A percentile compares a stretch with the other conserved stretches of the same genome.
These are phyloP conservation scores for Aphyosemion australe DNA, from an alignment of 2,113 vertebrate genomes.

Conservation along the genomic window DNA sequence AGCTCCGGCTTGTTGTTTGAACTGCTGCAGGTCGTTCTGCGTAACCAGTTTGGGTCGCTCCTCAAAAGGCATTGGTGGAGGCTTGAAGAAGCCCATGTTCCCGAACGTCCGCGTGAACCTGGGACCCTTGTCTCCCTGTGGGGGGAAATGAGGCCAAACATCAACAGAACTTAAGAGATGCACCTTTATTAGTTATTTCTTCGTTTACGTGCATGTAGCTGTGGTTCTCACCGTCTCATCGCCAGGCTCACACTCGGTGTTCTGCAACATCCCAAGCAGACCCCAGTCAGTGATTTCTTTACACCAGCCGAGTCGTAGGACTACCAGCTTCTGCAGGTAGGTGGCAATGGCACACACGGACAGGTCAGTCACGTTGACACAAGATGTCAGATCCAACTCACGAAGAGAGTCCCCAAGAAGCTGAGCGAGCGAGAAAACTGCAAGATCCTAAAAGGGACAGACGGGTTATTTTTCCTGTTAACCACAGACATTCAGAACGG, in stretches of 20 bases:
- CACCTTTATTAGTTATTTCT: fast-evolving
- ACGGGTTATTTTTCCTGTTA: fast-evolving
- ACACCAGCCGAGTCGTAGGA: slow-evolving; percentile 84
- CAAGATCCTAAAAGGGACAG: slow-evolving; percentile 72
- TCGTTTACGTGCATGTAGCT: too few species aligned
- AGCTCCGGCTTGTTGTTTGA: slow-evolving; percentile 59
- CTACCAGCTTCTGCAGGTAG: slow-evolving; percentile 74
- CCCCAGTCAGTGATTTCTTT: slow-evolving; percentile 85
- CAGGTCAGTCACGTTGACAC: slow-evolving; percentile 78
- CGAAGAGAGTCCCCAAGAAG: slow-evolving; percentile 67
- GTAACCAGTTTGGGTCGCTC: slow-evolving; percentile 70
- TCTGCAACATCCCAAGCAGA: slow-evolving; percentile 78
- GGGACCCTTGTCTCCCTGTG: slow-evolving; percentile 71
- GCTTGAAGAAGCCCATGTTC: slow-evolving; percentile 83
- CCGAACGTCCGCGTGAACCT: slow-evolving; percentile 82
- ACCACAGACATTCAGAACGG: not conserved
- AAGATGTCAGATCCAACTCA: slow-evolving; percentile 84
- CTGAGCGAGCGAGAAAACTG: slow-evolving; percentile 75
- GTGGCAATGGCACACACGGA: slow-evolving; percentile 79
- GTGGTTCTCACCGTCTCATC: slow-evolving; percentile 61
- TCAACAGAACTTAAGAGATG: fast-evolving
- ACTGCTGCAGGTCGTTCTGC: slow-evolving; percentile 63
- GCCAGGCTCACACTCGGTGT: slow-evolving; percentile 32
- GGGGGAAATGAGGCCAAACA: not conserved
- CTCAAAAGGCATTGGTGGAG: slow-evolving; percentile 66